Percentiles rank a stretch among this genome's conserved stretches.
Conservation (phyloP, 1,140 invertebrate genomes). For the Drosophila paulistorum region DNA sequence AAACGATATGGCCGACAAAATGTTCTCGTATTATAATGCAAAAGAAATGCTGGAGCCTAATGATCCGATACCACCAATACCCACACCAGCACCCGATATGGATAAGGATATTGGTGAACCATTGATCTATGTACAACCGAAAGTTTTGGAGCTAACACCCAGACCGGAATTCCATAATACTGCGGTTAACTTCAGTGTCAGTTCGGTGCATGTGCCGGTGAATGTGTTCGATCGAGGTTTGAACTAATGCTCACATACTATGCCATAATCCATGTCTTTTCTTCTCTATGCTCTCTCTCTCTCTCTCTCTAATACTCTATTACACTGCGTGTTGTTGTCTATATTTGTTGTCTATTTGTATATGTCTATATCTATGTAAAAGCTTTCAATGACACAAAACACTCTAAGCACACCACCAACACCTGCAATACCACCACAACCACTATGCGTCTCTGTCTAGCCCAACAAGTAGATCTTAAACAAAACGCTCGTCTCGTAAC, state of each 20-base stretch:
- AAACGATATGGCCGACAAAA: slow-evolving; percentile 85
- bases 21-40: slow-evolving; percentile 89
- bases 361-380: slow-evolving; percentile 42
- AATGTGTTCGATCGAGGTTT: slow-evolving; percentile 96
- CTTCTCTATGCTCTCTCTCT: slow-evolving; percentile 46
- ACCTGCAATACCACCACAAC: not conserved
- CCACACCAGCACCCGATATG: slow-evolving; percentile 82
- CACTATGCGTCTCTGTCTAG: slow-evolving; percentile 49
- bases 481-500: slow-evolving; percentile 46
- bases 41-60: slow-evolving; percentile 87
- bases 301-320: slow-evolving; percentile 35
- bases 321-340: slow-evolving; percentile 26
- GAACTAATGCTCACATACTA: slow-evolving; percentile 35
- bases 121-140: slow-evolving; percentile 84
- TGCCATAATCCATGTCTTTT: slow-evolving; percentile 41
- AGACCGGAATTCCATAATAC: slow-evolving; percentile 92
- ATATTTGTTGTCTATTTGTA: slow-evolving; percentile 49
- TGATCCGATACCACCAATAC: slow-evolving; percentile 82
- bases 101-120: slow-evolving; percentile 84
- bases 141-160: slow-evolving; percentile 84
- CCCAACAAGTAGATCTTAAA: slow-evolving; percentile 32
- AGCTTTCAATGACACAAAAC: slow-evolving; percentile 42
- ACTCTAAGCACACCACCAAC: slow-evolving; percentile 12
- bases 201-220: slow-evolving; percentile 97
- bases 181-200: slow-evolving; percentile 91